Evolutionary conservation across 1,140 invertebrate species (phyloP), one percentile per base, ranked within the genome.

Genomic region (Sycobia sp.): DNA sequence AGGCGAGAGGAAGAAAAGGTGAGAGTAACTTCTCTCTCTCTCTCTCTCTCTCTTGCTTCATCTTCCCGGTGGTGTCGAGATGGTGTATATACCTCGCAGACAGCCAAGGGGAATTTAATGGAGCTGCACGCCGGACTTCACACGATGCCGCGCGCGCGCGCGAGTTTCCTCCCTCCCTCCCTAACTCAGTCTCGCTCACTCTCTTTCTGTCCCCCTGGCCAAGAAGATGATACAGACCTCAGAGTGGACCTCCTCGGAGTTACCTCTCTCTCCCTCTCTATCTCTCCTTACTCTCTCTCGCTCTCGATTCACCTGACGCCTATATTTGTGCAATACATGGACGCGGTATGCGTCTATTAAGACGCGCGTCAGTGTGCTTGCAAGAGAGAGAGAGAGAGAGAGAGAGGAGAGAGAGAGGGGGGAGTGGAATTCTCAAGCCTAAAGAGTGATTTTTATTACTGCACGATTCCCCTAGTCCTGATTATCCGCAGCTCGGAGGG

Each of bases 61-160:
- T 32, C 56, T 63, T 38, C 46, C 57, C 59, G 41, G 43, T 65
- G 66, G 67, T 72, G 72, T 66, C 71, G 66, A 49, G 47, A 62
- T 67, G 67, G 71, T 74, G 71, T 74, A 69, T 73, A 76, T 73
- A 74, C 68, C 72, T 77, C 65, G 72, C 67, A 74, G 74, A 73
- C 71, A 76, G 71, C 68, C 64, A 65, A 75, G 73, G 72, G 73
- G 76, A 70, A 77, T 75, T 78, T 79, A 80, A 79, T 80, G 75
- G 76, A 38, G 60, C 51, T n/a, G 43, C 41, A 32, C 46, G 43
- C 54, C 61, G 76, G 78, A 81, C 79, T 81, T 81, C 79, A 81
- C 79, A 81, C 79, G 79, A 81, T 73, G 79, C 79, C 79, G 78
- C 78, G 73, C 66, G 71, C 75, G 77, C 76, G 72, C 69, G 69